Evolutionary conservation across 2,797 vertebrate species (phyloP).

Genomic region (Rhinogobio ventralis): DNA sequence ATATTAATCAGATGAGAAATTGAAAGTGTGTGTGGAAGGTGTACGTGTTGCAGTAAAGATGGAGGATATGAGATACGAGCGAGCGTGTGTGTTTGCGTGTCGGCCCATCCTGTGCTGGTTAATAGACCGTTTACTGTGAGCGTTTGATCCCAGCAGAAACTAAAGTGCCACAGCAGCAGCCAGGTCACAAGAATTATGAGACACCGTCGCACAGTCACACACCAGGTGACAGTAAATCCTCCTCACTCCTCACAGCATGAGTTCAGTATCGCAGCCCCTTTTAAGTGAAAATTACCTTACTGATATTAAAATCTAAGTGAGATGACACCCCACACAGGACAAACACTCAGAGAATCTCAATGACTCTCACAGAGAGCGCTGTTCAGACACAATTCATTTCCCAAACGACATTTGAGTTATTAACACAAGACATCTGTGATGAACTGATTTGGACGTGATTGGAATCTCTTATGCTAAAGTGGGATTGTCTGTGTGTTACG

Average conservation of each 20-base stretch:
- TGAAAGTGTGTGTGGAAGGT: slow-evolving; percentile 37
- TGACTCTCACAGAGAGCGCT: neutral
- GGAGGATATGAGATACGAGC: slow-evolving; percentile 45
- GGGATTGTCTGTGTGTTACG: neutral
- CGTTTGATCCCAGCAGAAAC: slow-evolving; percentile 60
- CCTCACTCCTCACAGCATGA: slow-evolving; percentile 21
- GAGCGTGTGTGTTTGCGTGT: slow-evolving; percentile 38
- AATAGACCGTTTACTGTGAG: slow-evolving; percentile 70
- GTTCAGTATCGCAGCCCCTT: slow-evolving; percentile 24
- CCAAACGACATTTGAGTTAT: slow-evolving; percentile 4
- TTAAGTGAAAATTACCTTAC: slow-evolving; percentile 40
- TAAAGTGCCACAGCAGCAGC: slow-evolving; percentile 42
- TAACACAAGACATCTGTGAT: slow-evolving; percentile 6
- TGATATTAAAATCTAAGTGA: slow-evolving; percentile 28
- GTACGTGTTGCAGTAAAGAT: slow-evolving; percentile 36
- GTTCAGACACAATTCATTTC: neutral
- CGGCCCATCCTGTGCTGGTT: slow-evolving; percentile 56
- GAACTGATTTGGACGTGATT: neutral
- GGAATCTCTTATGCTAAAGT: neutral
- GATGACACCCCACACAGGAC: slow-evolving; percentile 22
- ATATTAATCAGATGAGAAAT: slow-evolving; percentile 50
- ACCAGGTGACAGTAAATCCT: slow-evolving; percentile 43
- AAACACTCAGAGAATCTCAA: slow-evolving; percentile 35
- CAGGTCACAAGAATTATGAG: slow-evolving; percentile 73
- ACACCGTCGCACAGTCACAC: slow-evolving; percentile 38